Evolutionary conservation across 2,113 vertebrate species (phyloP), one percentile per base, ranked within the genome.

Genomic region (Tonatia bakeri): DNA sequence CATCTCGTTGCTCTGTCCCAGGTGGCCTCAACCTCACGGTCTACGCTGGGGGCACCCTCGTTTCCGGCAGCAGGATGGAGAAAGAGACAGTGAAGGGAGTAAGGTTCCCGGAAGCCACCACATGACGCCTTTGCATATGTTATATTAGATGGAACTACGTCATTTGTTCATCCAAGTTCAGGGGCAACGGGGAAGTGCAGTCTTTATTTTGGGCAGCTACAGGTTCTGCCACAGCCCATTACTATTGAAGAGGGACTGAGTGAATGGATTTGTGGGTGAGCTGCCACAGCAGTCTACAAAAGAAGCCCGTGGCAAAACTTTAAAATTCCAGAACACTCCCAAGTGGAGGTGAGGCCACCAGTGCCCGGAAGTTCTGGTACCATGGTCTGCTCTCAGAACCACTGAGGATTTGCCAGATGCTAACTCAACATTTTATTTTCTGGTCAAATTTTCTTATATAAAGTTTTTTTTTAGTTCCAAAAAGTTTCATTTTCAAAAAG

Each of bases 261-360:
- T 28, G 31, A 75, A 9, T 20, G 24, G 43, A 83, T 10, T n/a
- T 61, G 61, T 13, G 33, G 9, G 61, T 64, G 15, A 65, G 40
- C 15, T 56, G 77, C 26, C n/a, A 64, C 13, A n/a, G 10, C 20
- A 50, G 91, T 47, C 20, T 54, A 16, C 24, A 31, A 47, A 6
- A 38, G 43, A 82, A 20, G 56, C n/a, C 13, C 5, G 0, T 0
- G 15, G 69, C 38, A 92, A 80, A 81, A 45, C 56, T 90, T 64
- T 28, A 59, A 81, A 50, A 61, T 52, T 85, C 84, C 15, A 81
- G 79, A 84, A 85, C 77, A 36, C 87, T 84, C 83, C 16, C 72
- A 26, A 26, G 24, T 10, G 20, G 54, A 72, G 13, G 65, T 12
- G 17, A 84, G 54, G 26, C 38, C 45, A 54, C 43, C 69, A 33